These are phyloP conservation scores for Pipa parva DNA, from an alignment of 2,113 vertebrate species.

Conservation along the genomic window DNA sequence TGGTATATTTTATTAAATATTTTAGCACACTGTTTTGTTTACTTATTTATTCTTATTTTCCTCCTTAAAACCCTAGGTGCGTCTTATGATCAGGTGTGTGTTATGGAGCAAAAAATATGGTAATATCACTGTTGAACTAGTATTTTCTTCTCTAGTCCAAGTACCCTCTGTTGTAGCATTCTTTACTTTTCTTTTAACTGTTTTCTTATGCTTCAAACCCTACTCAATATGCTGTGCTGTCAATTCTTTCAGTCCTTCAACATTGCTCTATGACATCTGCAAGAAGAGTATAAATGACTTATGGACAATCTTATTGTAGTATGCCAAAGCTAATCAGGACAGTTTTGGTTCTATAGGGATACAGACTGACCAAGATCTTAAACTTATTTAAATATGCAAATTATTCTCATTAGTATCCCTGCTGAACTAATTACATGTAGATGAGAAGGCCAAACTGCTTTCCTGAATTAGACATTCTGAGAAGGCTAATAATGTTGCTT, in stretches of 20 bases:
- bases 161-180: too few species aligned
- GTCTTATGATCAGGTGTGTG: too few species aligned
- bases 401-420: slow-evolving; percentile 6
- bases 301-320: neutral
- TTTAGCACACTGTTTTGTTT: too few species aligned
- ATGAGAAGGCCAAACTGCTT: slow-evolving; percentile 10
- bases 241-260: neutral
- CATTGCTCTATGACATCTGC: too few species aligned
- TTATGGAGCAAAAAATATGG: too few species aligned
- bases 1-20: too few species aligned
- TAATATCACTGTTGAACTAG: too few species aligned
- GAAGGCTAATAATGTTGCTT: neutral
- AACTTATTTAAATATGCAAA: slow-evolving; percentile 30
- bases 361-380: slow-evolving; percentile 4
- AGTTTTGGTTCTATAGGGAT: neutral
- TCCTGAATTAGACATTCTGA: neutral
- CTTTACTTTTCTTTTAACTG: too few species aligned
- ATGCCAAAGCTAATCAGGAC: slow-evolving; percentile 11
- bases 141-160: too few species aligned
- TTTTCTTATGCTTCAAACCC: too few species aligned
- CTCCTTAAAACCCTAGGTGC: too few species aligned
- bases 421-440: slow-evolving; percentile 20
- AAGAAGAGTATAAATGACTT: neutral
- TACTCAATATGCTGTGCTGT: neutral
- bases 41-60: too few species aligned